Base-by-base conservation (phyloP, 2,888 invertebrate genomes). In the Resseliella maxima region DNA sequence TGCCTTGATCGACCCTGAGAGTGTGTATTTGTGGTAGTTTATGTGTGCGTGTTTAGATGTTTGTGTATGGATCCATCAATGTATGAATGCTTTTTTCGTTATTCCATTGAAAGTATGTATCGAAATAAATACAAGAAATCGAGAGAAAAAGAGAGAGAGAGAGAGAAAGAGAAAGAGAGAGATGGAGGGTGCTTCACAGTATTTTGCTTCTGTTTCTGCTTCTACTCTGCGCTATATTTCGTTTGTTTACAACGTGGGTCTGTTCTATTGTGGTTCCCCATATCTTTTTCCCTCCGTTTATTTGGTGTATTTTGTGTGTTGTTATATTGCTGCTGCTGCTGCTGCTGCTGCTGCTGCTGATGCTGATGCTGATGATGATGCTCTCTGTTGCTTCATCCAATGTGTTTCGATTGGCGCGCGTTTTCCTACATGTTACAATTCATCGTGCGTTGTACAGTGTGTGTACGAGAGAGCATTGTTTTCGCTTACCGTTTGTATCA, bases 351-450 rank as follows among this genome's bases (percentile, higher is more conserved):
- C 41, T 41, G 5, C 41, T 41, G 41, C 41, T 12, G 46, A 2
- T 50, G 46, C 46, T 50, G 46, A 15, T 50, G 46, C 46, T 50
- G 46, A 15, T 50, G 46, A 8, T 50, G 46, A 15, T 41, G 41
- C 59, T 59, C 59, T n/a, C 59, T 59, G 59, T 72, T 72, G 35
- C 72, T 72, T 72, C 72, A 72, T 15, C 72, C 72, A 72, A 72
- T 72, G 72, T 72, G n/a, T 72, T 72, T 72, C 72, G 31, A 72
- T 72, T 72, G 27, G 72, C 72, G 72, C 31, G 59, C 59, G 24
- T 72, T 31, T 31, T 72, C 31, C 12, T 72, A 72, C 72, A n/a
- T 72, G 35, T 72, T 72, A 18, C 72, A 72, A 35, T 72, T 72
- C 72, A 18, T 72, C 18, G 72, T 72, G 72, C 72, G 72, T 72